These are phyloP conservation scores for Paedocypris micromegethes DNA, from an alignment of 2,797 vertebrate genomes.

Conservation along the genomic window DNA sequence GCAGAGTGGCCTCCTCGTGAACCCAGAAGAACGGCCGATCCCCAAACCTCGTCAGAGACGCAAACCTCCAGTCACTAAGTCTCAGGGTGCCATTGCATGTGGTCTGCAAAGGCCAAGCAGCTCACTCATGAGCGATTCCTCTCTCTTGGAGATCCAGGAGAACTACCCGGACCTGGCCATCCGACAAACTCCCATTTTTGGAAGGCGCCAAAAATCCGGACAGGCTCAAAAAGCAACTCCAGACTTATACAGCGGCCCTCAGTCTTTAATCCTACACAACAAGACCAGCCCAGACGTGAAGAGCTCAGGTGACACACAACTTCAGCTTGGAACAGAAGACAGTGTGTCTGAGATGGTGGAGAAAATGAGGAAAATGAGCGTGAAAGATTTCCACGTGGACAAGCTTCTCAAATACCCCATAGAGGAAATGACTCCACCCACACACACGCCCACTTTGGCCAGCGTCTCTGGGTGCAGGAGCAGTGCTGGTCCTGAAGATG, in stretches of 20 bases:
- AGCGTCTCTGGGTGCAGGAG: slow-evolving; percentile 33
- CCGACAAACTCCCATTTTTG: slow-evolving; percentile 59
- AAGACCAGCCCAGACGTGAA: slow-evolving; percentile 16
- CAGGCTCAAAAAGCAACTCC: slow-evolving; percentile 8
- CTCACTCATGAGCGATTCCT: slow-evolving; percentile 41
- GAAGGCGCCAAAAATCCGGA: slow-evolving; percentile 39
- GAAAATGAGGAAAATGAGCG: slow-evolving; percentile 54
- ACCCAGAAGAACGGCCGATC: slow-evolving; percentile 30
- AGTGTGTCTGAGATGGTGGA: slow-evolving; percentile 48
- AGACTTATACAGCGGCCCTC: slow-evolving; percentile 52
- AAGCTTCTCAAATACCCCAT: slow-evolving; percentile 55
- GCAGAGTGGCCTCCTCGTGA: slow-evolving; percentile 23
- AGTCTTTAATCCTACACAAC: slow-evolving; percentile 56
- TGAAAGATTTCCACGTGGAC: slow-evolving; percentile 44
- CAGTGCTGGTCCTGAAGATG: slow-evolving; percentile 29
- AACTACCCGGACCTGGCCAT: slow-evolving; percentile 77
- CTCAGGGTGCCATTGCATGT: not conserved
- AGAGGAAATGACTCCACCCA: slow-evolving; percentile 54
- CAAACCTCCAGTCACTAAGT: slow-evolving; percentile 7
- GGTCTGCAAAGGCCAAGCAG: not conserved
- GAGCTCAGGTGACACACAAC: slow-evolving; percentile 35
- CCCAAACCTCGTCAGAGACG: slow-evolving; percentile 7
- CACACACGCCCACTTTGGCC: slow-evolving; percentile 26
- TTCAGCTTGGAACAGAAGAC: slow-evolving; percentile 34
- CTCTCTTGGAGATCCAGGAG: slow-evolving; percentile 63